Conservation (phyloP, 2,113 vertebrate genomes). For the Paramormyrops kingsleyae region DNA sequence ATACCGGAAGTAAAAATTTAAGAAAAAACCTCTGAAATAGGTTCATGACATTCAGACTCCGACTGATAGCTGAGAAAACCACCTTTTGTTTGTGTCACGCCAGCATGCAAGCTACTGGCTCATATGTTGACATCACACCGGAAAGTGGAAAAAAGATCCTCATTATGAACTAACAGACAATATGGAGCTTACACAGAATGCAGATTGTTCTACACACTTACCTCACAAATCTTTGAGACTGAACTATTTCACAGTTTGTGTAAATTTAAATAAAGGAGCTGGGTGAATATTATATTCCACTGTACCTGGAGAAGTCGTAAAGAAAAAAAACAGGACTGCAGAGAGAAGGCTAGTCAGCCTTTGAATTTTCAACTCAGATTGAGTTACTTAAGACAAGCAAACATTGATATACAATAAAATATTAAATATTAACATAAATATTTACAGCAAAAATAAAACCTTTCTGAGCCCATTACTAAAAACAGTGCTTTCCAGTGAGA, state of each 20-base stretch:
- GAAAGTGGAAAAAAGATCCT: not conserved
- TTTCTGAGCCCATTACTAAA: not conserved
- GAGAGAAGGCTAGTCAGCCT: not conserved
- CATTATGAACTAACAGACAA: not conserved
- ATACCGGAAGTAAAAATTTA: not conserved
- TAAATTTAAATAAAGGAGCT: not conserved
- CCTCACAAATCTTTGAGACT: not conserved
- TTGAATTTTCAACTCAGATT: not conserved
- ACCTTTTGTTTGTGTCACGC: not conserved
- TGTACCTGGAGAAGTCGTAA: not conserved
- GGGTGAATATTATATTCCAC: not conserved
- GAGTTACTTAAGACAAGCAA: not conserved
- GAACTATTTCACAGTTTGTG: not conserved
- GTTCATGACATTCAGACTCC: not conserved
- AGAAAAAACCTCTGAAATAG: not conserved
- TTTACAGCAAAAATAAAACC: not conserved
- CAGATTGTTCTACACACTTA: not conserved
- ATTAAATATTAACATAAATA: constrained; percentile 13
- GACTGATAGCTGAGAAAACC: not conserved
- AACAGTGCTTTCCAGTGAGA: not conserved
- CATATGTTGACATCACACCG: not conserved
- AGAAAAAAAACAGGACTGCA: not conserved
- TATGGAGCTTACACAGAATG: not conserved
- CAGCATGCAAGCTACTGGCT: not conserved
- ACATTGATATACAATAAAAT: constrained; percentile 6